phyloP scores from a whole-genome alignment of 2,888 invertebrate genomes.

The Quadroppia sp. region DNA sequence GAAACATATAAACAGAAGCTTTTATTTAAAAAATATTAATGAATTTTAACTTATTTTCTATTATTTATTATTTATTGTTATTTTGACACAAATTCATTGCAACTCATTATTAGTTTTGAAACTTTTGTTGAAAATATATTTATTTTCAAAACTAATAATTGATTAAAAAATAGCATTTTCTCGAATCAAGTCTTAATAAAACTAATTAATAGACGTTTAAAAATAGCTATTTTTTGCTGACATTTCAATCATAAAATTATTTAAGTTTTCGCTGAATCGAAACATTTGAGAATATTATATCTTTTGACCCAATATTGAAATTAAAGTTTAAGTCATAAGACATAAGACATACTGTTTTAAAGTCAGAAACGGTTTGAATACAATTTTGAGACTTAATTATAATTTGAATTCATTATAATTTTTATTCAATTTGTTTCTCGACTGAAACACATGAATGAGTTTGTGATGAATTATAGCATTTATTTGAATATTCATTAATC shows the following conservation, averaged over 20 bases:
- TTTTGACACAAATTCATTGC: neutral
- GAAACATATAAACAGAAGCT: too few species aligned
- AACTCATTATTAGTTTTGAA: neutral
- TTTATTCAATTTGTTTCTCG: neutral
- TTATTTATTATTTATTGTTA: neutral
- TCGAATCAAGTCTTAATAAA: neutral
- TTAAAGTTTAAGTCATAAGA: too few species aligned
- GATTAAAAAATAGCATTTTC: neutral
- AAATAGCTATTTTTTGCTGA: constrained; percentile 2
- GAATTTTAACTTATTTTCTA: neutral
- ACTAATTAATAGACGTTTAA: constrained; percentile 5
- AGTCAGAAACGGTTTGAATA: too few species aligned
- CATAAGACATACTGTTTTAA: too few species aligned
- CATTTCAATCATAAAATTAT: neutral
- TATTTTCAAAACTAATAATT: neutral
- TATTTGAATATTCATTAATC: neutral
- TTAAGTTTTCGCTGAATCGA: neutral
- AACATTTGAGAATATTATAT: neutral
- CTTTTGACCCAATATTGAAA: neutral
- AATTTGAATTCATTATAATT: neutral
- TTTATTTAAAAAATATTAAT: too few species aligned
- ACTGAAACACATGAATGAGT: neutral
- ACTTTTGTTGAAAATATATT: neutral
- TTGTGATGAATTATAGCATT: neutral
- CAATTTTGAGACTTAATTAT: too few species aligned